A percentile compares a stretch with the other conserved stretches of the same genome.
These are phyloP conservation scores for Chrysomallon squamiferum DNA, from an alignment of 1,140 invertebrate species.

Conservation along the genomic window DNA sequence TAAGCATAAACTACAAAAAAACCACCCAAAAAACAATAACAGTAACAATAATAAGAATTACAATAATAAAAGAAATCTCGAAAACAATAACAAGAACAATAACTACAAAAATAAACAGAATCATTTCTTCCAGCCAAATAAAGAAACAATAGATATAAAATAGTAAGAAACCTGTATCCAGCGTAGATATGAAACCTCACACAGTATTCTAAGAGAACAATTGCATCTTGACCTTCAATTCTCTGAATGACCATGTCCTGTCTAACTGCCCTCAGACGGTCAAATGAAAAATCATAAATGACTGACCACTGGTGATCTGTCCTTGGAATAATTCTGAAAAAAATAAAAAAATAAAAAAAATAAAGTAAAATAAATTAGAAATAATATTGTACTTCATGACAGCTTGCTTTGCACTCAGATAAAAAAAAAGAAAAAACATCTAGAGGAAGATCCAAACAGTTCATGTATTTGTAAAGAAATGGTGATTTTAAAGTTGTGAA, in stretches of 20 bases:
- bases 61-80: too few relatives aligned
- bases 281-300: constrained; percentile 78
- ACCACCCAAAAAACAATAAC: too few relatives aligned
- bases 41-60: too few relatives aligned
- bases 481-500: too few relatives aligned
- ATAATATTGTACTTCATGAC: neutral
- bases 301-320: constrained; percentile 67
- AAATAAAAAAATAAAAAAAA: constrained; percentile 22
- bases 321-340: constrained; percentile 66
- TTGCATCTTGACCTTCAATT: constrained; percentile 63
- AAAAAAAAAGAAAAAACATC: too few relatives aligned
- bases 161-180: constrained; percentile 75
- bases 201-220: constrained; percentile 72
- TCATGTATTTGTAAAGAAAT: too few relatives aligned
- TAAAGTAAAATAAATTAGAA: neutral
- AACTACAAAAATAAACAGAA: too few relatives aligned
- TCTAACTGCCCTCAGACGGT: constrained; percentile 75
- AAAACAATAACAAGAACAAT: too few relatives aligned
- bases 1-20: too few relatives aligned
- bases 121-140: too few relatives aligned
- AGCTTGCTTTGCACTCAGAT: neutral
- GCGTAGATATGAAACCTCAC: constrained; percentile 74
- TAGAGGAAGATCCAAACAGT: too few relatives aligned
- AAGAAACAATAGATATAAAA: too few relatives aligned
- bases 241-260: constrained; percentile 80